phyloP scores from a whole-genome alignment of 1,140 invertebrate species.

The Macrostomum lignano region DNA sequence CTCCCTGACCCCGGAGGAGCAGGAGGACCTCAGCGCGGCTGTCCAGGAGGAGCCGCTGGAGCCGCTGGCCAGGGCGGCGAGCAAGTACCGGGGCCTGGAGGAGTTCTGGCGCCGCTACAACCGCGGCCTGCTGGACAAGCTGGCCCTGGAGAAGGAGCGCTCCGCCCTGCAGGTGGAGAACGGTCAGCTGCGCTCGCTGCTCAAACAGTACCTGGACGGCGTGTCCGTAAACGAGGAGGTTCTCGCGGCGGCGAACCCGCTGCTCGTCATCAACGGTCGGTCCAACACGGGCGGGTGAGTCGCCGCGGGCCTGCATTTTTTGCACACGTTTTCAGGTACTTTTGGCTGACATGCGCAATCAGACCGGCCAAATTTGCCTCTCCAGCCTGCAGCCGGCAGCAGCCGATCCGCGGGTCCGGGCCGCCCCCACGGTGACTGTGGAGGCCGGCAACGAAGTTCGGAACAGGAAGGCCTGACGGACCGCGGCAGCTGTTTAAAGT shows the following conservation, averaged over 20 bases:
- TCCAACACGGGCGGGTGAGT: no score
- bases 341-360: no score
- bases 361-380: no score
- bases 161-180: slow-evolving; percentile 18
- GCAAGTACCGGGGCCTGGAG: slow-evolving; percentile 19
- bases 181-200: slow-evolving; percentile 17
- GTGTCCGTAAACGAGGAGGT: slow-evolving; percentile 28
- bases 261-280: slow-evolving; percentile 20
- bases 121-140: slow-evolving; percentile 24
- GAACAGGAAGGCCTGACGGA: no score
- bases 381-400: no score
- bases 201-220: slow-evolving; percentile 29
- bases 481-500: no score
- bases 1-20: slow-evolving; percentile 23
- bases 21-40: slow-evolving; percentile 17
- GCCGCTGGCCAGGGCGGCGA: slow-evolving; percentile 17
- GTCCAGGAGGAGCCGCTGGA: slow-evolving; percentile 16
- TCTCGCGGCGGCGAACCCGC: slow-evolving; percentile 21
- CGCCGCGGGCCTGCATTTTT: no score
- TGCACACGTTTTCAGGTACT: no score
- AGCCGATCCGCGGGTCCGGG: no score
- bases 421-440: no score
- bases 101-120: slow-evolving; percentile 29
- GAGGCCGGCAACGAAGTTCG: no score
- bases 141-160: slow-evolving; percentile 24